Base-by-base conservation (phyloP, 1,140 invertebrate genomes). In the Conopomorpha cramerella region DNA sequence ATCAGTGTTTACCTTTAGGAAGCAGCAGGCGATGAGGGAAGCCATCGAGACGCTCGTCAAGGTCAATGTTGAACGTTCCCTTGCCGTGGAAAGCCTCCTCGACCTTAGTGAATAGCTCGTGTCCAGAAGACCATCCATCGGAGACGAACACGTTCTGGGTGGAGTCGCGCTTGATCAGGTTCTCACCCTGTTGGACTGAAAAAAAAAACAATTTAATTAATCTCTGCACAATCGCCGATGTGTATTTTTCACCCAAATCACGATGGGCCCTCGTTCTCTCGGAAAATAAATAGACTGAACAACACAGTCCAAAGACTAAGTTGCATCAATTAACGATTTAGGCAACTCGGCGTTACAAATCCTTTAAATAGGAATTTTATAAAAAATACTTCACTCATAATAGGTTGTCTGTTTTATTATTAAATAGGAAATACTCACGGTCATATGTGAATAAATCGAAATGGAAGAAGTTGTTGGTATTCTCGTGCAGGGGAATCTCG, bases 1-100 rank as follows among this genome's bases (percentile, higher is more conserved):
- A 6, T 2, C 13, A 15, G 18, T 19, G 41, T 19, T 39, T 38
- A 65, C 88, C 88, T 51, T 81, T 86, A 18, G 88, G 87, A 38
- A 91, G 50, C 31, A 87, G 62, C 11, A 88, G 64, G 26, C 82
- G 72, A 15, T 82, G 71, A 13, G 86, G 86, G 47, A 82, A 84
- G 2, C 80, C 81, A 40, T 74, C 79, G 41, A 77, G 63, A n/a
- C 62, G 53, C 36, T 51, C 40, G 3, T 31, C 35, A 14, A 10
- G 19, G 16, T 71, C 65, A n/a, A 61, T 32, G 6, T 51, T 34
- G 37, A 58, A 63, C 28, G 67, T 33, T 35, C 55, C 57, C 4
- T 57, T 51, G 8, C 70, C 73, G 7, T 70, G 53, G 11, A 70
- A 46, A 12, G 67, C 66, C 33, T 63, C 56, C 39, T 67, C 54